phyloP scores from a whole-genome alignment of 1,140 invertebrate species.

The Drosophila cardini region DNA sequence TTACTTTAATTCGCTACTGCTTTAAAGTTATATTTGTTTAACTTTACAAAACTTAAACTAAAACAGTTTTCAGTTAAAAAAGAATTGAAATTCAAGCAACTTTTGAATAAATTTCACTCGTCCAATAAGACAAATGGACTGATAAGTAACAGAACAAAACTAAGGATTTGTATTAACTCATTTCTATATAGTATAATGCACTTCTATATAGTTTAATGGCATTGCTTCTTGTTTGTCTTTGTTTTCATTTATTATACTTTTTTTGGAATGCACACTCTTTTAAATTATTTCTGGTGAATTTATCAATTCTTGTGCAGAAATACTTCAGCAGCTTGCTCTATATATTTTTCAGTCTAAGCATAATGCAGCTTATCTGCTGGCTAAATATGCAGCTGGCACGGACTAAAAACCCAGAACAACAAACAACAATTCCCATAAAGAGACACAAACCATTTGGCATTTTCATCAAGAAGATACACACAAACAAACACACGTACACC shows the following conservation, averaged over 20 bases:
- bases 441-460: conserved; percentile 79
- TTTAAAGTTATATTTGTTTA: not conserved
- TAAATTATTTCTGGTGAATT: conserved; percentile 17
- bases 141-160: not conserved
- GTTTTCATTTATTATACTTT: too few relatives aligned
- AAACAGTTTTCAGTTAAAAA: too few relatives aligned
- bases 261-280: not conserved
- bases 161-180: conserved; percentile 1
- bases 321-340: conserved; percentile 12
- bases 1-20: too few relatives aligned
- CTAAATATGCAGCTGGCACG: conserved; percentile 65
- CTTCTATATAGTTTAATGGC: not conserved
- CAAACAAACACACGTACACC: conserved; percentile 40
- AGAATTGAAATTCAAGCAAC: too few relatives aligned
- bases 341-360: conserved; percentile 27
- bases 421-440: conserved; percentile 83
- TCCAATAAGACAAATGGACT: not conserved
- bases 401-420: conserved; percentile 65
- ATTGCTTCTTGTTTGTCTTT: not conserved
- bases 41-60: too few relatives aligned
- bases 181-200: not conserved
- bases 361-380: conserved; percentile 68
- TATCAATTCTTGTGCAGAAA: conserved; percentile 9
- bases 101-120: not conserved
- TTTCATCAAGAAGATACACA: conserved; percentile 69